These are phyloP conservation scores for Brachionus sp. DNA, from an alignment of 1,140 invertebrate species.

Conservation along the genomic window DNA sequence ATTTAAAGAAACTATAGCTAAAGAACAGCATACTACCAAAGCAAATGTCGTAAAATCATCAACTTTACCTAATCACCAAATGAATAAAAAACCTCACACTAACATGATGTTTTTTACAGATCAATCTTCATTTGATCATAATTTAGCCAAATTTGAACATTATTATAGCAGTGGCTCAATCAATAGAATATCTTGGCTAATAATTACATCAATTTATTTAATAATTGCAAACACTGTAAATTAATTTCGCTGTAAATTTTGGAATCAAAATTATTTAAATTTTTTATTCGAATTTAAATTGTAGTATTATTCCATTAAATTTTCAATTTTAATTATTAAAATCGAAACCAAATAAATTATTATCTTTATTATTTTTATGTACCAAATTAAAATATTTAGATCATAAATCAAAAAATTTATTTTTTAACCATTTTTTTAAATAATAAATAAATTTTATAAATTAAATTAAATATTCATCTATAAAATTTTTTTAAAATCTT, in stretches of 20 bases:
- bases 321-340: not conserved
- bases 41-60: not conserved
- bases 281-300: not conserved
- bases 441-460: not conserved
- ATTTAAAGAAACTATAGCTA: not conserved
- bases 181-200: not conserved
- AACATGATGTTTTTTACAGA: conserved; percentile 7
- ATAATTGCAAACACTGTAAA: not conserved
- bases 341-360: not conserved
- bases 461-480: no score
- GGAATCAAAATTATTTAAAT: not conserved
- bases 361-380: not conserved
- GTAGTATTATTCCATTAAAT: not conserved
- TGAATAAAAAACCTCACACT: not conserved
- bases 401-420: not conserved
- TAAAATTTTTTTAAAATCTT: no score
- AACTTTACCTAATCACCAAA: not conserved
- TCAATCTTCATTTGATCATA: not conserved
- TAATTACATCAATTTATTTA: not conserved
- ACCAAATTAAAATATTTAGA: not conserved
- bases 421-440: not conserved
- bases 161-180: not conserved
- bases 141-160: not conserved
- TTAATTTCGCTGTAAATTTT: not conserved
- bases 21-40: not conserved